Base-by-base conservation (phyloP, 1,140 invertebrate genomes). In the Apis cerana region DNA sequence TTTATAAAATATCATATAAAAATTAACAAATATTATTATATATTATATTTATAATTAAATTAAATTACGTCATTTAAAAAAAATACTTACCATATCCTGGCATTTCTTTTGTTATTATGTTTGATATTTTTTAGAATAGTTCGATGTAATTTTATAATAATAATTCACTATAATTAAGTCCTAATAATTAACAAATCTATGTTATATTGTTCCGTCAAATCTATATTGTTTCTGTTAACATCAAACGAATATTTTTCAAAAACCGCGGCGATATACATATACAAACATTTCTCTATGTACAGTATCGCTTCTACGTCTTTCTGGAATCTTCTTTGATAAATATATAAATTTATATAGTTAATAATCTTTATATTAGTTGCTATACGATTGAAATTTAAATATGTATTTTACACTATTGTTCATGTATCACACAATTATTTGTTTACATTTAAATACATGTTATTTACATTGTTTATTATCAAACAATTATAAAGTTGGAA, bases 51-150 rank as follows among this genome's bases (percentile, higher is more conserved):
- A 52, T 17, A 17, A 61, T 27, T 7, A 79, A 27, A 21, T 43
- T 43, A 43, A 43, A 7, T 7, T 48, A 12, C 5, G 5, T 43
- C 33, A 56, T 52, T 58, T 72, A 23, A 56, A 70, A 15, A 23
- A 56, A 70, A 15, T 64, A 82, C 81, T 82, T 50, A 82, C 67
- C 75, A 59, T 50, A 10, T 7, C 27, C 58, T 48, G 81, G 13
- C 75, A 82, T 82, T 52, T 82, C 48, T 62, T 82, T 71, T 71
- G 64, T 56, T 67, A 68, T 15, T 62, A 12, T 71, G 27, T 27
- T 17, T 50, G 8, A 13, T 74, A 50, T 67, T 67, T 12, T 43
- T 54, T 54, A 21, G 19, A 7, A 21, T 27, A 13, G n/a, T 75
- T 15, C 52, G n/a, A 15, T 43, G 19, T 62, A 72, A 17, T 61